phyloP scores from a whole-genome alignment of 2,888 invertebrate species.

The Eupithecia centaureata region DNA sequence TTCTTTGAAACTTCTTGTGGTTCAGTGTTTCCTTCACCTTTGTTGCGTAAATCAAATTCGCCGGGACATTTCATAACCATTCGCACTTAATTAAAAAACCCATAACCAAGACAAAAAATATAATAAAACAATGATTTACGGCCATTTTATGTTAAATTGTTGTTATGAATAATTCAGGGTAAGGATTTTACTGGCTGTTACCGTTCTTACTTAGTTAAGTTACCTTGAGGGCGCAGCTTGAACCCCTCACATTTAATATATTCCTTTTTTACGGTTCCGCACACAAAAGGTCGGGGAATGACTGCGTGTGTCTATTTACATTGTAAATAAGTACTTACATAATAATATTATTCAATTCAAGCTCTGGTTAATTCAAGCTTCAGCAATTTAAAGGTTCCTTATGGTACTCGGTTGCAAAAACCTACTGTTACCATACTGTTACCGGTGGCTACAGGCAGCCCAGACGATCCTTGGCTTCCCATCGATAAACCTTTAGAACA shows the following conservation, averaged over 20 bases:
- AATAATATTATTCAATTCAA: too few relatives aligned
- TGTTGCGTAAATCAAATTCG: conserved; percentile 1
- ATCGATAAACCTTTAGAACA: too few relatives aligned
- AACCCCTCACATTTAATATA: not conserved
- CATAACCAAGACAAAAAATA: conserved; percentile 5
- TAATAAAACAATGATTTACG: conserved; percentile 2
- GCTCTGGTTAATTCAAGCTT: too few relatives aligned
- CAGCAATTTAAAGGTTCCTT: too few relatives aligned
- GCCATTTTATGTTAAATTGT: not conserved
- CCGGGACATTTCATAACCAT: not conserved
- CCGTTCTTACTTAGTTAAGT: not conserved
- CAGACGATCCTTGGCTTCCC: too few relatives aligned
- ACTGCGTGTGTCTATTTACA: too few relatives aligned
- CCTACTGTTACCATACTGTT: too few relatives aligned
- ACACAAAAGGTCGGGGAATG: conserved; percentile 2
- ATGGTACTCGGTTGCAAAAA: too few relatives aligned
- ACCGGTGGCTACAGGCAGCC: too few relatives aligned
- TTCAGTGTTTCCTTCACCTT: conserved; percentile 4
- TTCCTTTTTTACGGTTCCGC: not conserved
- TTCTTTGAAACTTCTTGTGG: too few relatives aligned
- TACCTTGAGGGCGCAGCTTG: not conserved
- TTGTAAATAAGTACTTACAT: too few relatives aligned
- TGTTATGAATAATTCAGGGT: conserved; percentile 1
- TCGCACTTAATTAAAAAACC: not conserved
- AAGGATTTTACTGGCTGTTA: not conserved